Evolutionary conservation across 2,113 vertebrate species (phyloP).

Genomic region (Danio rerio): DNA sequence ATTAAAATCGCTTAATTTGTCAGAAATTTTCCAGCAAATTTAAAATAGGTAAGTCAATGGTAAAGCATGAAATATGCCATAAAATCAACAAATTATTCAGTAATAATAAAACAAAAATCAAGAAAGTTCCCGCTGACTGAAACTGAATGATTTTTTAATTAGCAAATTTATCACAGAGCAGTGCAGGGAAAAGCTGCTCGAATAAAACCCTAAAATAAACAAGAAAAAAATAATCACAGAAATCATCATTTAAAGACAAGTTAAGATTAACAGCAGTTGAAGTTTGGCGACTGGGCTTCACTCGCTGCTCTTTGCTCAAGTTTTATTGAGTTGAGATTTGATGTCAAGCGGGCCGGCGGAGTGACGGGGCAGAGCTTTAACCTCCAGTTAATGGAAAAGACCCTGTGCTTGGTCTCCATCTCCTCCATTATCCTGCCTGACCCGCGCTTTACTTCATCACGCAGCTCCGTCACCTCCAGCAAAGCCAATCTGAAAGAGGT

Average conservation of each 20-base stretch:
- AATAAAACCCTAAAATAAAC: background rate
- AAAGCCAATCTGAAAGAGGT: conserved; percentile 52
- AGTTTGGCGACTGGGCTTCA: conserved; percentile 31
- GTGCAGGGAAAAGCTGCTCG: background rate
- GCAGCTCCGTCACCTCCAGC: conserved; percentile 54
- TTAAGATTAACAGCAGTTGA: background rate
- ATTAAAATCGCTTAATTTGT: too few relatives aligned
- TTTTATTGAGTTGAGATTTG: conserved; percentile 41
- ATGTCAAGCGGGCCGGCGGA: conserved; percentile 10
- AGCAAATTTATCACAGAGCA: background rate
- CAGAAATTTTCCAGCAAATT: too few relatives aligned
- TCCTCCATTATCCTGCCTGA: conserved; percentile 73
- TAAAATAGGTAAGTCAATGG: too few relatives aligned
- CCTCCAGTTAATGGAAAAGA: conserved; percentile 77
- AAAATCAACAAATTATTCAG: too few relatives aligned
- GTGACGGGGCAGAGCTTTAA: conserved; percentile 43
- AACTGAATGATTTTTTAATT: background rate
- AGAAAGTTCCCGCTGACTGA: background rate
- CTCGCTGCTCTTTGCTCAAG: conserved; percentile 24
- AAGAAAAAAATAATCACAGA: conserved; percentile 31
- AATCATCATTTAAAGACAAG: background rate
- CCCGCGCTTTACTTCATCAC: conserved; percentile 65
- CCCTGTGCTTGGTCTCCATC: conserved; percentile 64
- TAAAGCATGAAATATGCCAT: too few relatives aligned
- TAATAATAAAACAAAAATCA: too few relatives aligned